phyloP scores from a whole-genome alignment of 2,888 invertebrate species.

The Stenolophus ochropezus region DNA sequence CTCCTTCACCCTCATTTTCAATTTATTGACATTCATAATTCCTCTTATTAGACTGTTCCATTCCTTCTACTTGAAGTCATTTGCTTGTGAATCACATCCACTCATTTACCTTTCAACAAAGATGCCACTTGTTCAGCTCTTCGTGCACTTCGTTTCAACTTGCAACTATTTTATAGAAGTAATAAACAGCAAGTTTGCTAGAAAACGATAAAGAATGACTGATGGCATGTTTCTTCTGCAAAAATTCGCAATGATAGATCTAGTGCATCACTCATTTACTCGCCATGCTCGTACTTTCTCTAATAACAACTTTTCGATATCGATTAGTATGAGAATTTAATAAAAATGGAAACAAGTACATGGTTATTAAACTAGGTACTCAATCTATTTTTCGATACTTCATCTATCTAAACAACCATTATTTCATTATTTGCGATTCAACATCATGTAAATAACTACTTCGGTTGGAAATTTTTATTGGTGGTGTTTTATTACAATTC shows the following conservation, averaged over 20 bases:
- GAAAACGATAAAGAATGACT: not conserved
- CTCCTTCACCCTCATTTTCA: not conserved
- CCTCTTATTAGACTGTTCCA: not conserved
- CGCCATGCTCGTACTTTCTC: not conserved
- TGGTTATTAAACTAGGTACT: not conserved
- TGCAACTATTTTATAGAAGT: not conserved
- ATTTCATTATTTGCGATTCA: too few relatives aligned
- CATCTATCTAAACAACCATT: too few relatives aligned
- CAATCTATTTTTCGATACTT: too few relatives aligned
- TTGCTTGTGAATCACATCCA: not conserved
- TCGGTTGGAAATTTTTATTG: too few relatives aligned
- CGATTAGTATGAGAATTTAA: not conserved
- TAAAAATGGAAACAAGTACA: not conserved
- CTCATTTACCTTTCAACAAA: not conserved
- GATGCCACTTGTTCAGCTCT: not conserved
- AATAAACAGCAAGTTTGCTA: not conserved
- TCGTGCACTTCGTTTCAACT: conserved; percentile 7
- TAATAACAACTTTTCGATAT: not conserved
- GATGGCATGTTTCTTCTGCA: not conserved
- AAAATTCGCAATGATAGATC: not conserved
- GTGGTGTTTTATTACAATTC: too few relatives aligned
- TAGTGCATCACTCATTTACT: not conserved
- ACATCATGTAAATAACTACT: too few relatives aligned
- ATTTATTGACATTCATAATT: not conserved
- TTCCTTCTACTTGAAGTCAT: not conserved